phyloP scores from a whole-genome alignment of 2,113 vertebrate genomes.

The Cheirogaleus medius region DNA sequence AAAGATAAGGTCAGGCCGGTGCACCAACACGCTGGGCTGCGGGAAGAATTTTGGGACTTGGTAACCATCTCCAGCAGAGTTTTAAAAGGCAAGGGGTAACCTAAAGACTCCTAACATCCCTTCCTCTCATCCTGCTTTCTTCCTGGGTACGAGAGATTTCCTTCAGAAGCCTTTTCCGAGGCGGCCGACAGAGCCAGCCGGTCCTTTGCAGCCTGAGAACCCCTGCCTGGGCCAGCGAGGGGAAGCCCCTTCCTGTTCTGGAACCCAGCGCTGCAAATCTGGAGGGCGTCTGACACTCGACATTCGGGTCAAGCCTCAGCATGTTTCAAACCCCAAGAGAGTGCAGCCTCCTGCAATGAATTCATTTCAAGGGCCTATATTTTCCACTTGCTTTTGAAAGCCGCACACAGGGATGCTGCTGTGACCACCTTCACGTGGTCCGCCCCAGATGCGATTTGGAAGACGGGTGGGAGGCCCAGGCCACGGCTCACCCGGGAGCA shows the following conservation, averaged over 20 bases:
- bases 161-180: constrained; percentile 25
- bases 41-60: background rate
- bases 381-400: background rate
- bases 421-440: rapidly evolving
- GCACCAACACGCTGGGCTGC: background rate
- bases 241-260: background rate
- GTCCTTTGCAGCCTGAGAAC: background rate
- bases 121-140: constrained; percentile 41
- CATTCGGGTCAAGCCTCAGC: background rate
- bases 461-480: rapidly evolving
- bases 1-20: background rate
- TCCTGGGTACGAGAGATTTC: background rate
- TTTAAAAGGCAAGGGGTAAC: constrained; percentile 40
- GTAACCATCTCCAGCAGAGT: background rate
- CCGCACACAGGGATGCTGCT: rapidly evolving
- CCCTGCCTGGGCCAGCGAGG: background rate
- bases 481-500: background rate
- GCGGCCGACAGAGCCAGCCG: background rate
- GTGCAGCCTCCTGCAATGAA: background rate
- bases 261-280: constrained; percentile 18
- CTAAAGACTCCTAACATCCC: constrained; percentile 9
- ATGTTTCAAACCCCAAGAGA: constrained; percentile 5
- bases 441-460: rapidly evolving
- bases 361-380: background rate
- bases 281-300: constrained; percentile 42